A percentile compares a stretch with the other conserved stretches of the same genome.
Conservation (phyloP, 1,140 invertebrate genomes). For the Zophobas morio region DNA sequence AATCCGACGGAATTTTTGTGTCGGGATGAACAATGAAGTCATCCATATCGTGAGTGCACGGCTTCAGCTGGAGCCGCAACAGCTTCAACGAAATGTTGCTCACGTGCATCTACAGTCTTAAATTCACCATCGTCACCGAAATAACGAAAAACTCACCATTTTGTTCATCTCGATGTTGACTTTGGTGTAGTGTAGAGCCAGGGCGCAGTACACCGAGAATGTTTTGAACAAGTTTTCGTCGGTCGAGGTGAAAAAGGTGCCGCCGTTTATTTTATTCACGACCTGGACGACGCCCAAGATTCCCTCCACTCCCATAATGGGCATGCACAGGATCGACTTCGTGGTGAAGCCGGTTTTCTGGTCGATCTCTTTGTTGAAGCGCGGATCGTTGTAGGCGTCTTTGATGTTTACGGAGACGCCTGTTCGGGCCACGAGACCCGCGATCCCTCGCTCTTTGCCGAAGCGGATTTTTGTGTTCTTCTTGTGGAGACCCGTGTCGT, state of each 20-base stretch:
- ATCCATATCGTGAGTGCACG: constrained; percentile 56
- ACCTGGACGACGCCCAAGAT: constrained; percentile 69
- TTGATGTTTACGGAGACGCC: constrained; percentile 68
- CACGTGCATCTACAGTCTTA: constrained; percentile 20
- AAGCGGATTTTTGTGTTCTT: constrained; percentile 68
- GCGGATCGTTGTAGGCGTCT: constrained; percentile 70
- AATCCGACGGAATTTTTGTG: constrained; percentile 49
- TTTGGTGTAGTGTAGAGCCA: constrained; percentile 68
- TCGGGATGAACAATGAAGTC: constrained; percentile 51
- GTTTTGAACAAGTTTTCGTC: constrained; percentile 71
- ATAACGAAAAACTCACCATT: constrained; percentile 5
- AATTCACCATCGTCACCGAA: not conserved
- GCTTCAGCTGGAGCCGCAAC: constrained; percentile 54
- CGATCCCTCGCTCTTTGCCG: constrained; percentile 68
- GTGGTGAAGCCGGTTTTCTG: constrained; percentile 69
- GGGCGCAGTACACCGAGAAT: constrained; percentile 70
- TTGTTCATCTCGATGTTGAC: constrained; percentile 26
- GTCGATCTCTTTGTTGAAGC: constrained; percentile 71
- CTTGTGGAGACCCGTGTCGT: constrained; percentile 17
- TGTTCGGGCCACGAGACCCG: constrained; percentile 68
- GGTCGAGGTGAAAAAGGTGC: constrained; percentile 66
- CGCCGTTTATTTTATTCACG: constrained; percentile 70
- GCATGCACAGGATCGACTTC: constrained; percentile 70
- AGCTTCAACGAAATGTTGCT: constrained; percentile 44
- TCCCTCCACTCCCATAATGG: constrained; percentile 69